phyloP scores from a whole-genome alignment of 2,888 invertebrate genomes.

The Spialia ferax region DNA sequence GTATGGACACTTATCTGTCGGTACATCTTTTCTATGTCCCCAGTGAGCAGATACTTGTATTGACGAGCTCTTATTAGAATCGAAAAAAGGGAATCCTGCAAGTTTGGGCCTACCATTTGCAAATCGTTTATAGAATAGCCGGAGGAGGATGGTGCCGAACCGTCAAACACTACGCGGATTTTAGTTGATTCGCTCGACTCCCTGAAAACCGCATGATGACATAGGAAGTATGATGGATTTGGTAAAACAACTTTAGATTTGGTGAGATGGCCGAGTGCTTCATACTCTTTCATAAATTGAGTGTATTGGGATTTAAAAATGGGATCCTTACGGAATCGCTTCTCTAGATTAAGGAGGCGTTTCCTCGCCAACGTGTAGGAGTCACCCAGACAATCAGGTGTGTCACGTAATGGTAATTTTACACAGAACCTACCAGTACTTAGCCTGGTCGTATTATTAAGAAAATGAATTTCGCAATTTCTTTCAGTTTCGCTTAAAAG shows the following conservation, averaged over 20 bases:
- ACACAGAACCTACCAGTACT: slow-evolving; percentile 2
- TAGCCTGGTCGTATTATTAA: not conserved
- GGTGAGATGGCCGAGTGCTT: slow-evolving; percentile 36
- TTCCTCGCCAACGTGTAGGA: not conserved
- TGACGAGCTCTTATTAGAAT: slow-evolving; percentile 39
- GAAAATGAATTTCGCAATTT: slow-evolving; percentile 1
- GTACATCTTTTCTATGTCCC: slow-evolving; percentile 55
- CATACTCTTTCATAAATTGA: slow-evolving; percentile 17
- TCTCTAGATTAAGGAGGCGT: slow-evolving; percentile 1
- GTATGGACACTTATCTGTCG: slow-evolving; percentile 39
- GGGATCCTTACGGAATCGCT: not conserved
- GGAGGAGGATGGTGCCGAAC: slow-evolving; percentile 48
- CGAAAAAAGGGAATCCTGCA: slow-evolving; percentile 43
- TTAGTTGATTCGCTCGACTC: slow-evolving; percentile 54
- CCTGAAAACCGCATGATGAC: slow-evolving; percentile 60
- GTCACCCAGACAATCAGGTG: slow-evolving; percentile 18
- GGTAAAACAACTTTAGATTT: slow-evolving; percentile 7
- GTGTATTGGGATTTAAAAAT: not conserved
- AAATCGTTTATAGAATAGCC: slow-evolving; percentile 55
- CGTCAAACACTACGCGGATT: slow-evolving; percentile 57
- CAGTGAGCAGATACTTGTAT: slow-evolving; percentile 38
- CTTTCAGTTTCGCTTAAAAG: not conserved
- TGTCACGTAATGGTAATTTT: not conserved
- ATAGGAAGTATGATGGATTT: slow-evolving; percentile 52
- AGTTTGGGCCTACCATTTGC: slow-evolving; percentile 48